Conservation (phyloP, 2,113 vertebrate species). For the Trinectes maculatus region DNA sequence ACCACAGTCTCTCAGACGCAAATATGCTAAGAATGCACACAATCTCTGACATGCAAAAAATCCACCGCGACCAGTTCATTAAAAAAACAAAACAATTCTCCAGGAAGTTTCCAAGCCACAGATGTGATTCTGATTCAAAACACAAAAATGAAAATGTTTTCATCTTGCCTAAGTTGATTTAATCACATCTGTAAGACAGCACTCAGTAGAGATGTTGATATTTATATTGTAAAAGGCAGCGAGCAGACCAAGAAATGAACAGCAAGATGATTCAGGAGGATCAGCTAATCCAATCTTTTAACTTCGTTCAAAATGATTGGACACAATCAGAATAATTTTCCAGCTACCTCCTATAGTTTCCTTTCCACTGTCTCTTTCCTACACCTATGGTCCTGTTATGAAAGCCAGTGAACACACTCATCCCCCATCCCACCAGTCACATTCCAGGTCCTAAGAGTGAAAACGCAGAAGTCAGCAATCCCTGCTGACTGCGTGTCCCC, state of each 20-base stretch:
- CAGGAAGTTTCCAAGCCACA: slow-evolving; percentile 11
- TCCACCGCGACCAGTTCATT: slow-evolving; percentile 25
- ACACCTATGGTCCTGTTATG: slow-evolving; percentile 28
- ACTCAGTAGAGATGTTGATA: background rate
- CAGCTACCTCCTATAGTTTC: background rate
- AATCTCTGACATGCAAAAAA: slow-evolving; percentile 49
- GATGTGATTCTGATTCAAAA: slow-evolving; percentile 14
- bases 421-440: slow-evolving; percentile 43
- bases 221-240: background rate
- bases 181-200: background rate
- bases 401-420: slow-evolving; percentile 13
- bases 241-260: background rate
- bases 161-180: slow-evolving; percentile 4
- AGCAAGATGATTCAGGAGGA: background rate
- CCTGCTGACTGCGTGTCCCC: slow-evolving; percentile 51
- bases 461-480: slow-evolving; percentile 72
- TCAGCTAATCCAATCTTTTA: background rate
- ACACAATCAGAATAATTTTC: background rate
- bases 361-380: slow-evolving; percentile 9
- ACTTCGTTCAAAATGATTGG: background rate
- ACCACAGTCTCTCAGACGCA: slow-evolving; percentile 32
- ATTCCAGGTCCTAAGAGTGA: slow-evolving; percentile 64
- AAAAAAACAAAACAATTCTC: slow-evolving; percentile 19
- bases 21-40: slow-evolving; percentile 47
- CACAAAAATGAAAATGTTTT: background rate